These are phyloP conservation scores for Hemichromis elongatus DNA, from an alignment of 2,113 vertebrate genomes.

Conservation along the genomic window DNA sequence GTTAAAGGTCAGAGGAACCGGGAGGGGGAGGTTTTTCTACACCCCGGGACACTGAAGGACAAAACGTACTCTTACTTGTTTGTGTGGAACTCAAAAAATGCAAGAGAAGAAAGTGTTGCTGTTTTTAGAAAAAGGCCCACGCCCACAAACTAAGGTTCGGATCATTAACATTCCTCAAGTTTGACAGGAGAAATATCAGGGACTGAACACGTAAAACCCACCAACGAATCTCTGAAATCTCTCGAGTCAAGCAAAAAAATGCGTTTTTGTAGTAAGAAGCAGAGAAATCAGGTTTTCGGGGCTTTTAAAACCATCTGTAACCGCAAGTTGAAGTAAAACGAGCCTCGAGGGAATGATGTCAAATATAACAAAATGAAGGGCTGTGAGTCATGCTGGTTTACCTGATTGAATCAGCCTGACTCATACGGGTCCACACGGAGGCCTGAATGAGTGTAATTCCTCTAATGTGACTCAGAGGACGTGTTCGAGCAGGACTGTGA, in stretches of 20 bases:
- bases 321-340: background rate
- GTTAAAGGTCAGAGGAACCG: background rate
- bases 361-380: background rate
- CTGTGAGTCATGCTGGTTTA: background rate
- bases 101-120: background rate
- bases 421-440: background rate
- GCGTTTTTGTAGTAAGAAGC: background rate
- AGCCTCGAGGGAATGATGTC: background rate
- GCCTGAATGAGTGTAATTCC: background rate
- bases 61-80: background rate
- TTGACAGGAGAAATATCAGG: background rate
- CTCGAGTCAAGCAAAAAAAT: background rate
- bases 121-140: background rate
- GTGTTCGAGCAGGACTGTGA: conserved; percentile 6
- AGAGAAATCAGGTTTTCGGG: background rate
- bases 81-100: background rate
- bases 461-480: conserved; percentile 15
- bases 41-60: rapidly evolving
- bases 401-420: background rate
- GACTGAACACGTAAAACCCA: rapidly evolving
- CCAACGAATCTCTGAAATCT: background rate
- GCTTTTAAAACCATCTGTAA: background rate
- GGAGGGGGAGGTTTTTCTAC: background rate
- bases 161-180: background rate
- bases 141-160: background rate